Conservation (phyloP, 2,797 vertebrate genomes). For the Coccyzus lansbergi region DNA sequence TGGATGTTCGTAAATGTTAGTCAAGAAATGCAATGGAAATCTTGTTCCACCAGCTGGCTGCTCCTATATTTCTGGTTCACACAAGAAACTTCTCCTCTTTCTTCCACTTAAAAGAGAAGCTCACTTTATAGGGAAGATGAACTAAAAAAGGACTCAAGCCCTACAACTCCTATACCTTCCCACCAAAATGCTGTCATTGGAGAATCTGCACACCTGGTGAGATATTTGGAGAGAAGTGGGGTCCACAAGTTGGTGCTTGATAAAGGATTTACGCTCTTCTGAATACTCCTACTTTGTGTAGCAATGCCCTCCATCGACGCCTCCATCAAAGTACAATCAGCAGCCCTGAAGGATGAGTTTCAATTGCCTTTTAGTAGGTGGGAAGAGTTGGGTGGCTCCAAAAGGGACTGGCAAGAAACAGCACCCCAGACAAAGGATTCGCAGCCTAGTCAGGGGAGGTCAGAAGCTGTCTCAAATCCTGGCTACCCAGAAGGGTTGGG, state of each 20-base stretch:
- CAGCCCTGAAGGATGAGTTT: neutral
- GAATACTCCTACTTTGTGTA: neutral
- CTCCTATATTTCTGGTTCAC: neutral
- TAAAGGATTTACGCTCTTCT: neutral
- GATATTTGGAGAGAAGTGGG: neutral
- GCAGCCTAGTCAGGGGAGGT: neutral
- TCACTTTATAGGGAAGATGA: neutral
- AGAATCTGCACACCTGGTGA: neutral
- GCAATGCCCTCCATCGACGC: neutral
- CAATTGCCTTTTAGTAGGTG: neutral
- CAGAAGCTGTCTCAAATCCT: neutral
- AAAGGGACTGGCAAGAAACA: neutral
- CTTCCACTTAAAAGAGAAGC: neutral
- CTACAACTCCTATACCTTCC: neutral
- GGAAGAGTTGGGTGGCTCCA: neutral
- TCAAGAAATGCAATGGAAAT: neutral
- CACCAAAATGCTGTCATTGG: neutral
- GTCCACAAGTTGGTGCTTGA: neutral
- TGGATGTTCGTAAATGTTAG: neutral
- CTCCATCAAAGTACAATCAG: neutral
- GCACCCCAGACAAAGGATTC: rapidly evolving
- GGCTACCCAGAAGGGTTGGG: neutral
- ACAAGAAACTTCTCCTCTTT: neutral
- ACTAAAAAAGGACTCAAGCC: neutral
- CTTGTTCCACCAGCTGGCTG: neutral